Evolutionary conservation across 1,140 invertebrate genomes (phyloP), one percentile per base, ranked within the genome.

Genomic region (Pseudomyrmex dendroicus): DNA sequence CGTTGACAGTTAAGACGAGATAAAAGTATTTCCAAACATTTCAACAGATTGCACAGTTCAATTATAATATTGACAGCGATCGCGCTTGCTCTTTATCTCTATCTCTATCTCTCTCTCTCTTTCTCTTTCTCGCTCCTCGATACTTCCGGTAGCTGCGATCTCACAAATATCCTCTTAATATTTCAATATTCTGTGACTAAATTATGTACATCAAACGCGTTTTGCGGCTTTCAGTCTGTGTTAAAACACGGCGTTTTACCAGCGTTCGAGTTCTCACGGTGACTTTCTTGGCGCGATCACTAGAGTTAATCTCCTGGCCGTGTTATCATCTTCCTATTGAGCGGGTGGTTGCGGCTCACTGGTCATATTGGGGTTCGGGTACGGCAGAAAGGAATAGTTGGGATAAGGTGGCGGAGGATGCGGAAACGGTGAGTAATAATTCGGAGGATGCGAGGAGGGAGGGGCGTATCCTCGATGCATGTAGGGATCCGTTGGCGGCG

Each of bases 341-440:
- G 92, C 54, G 12, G 93, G 93, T 67, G 93, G 93, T 82, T 94
- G 93, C 25, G 94, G 92, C 78, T 94, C 94, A 52, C 91, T 89
- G 64, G 93, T 91, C 77, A 94, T 91, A 73, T 93, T 93, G 7
- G 93, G 93, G 84, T 94, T 94, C 0, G 93, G 89, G 82, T 94
- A 94, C 22, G 93, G 92, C 59, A 94, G 83, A 73, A 93, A 94
- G 0, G 93, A 91, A 78, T 93, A 94, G 94, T 95, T 90, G 78
- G 94, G 89, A 93, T 95, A 92, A 87, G 93, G 93, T 83, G 95
- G 91, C 50, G 94, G 93, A 20, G 93, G 94, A 86, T 93, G 92
- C 0, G 93, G 91, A 80, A 94, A 94, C 0, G 93, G 93, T 5
- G 94, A 90, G 76, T 94, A 94, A 46, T 94, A 94, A 87, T 93